Conservation (phyloP, 2,113 vertebrate genomes). For the Sisor rabdophorus region DNA sequence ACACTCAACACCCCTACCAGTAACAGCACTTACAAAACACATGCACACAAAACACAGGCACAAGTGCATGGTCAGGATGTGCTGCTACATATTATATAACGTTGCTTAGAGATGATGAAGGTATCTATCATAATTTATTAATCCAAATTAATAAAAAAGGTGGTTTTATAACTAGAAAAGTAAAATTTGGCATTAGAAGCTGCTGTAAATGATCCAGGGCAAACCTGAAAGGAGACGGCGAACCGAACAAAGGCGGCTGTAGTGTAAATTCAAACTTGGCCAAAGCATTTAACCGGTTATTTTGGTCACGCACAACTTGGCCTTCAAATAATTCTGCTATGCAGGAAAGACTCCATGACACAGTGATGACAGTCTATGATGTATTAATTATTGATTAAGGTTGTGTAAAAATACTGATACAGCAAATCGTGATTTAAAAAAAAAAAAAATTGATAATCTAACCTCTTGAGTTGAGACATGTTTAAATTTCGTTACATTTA, state of each 20-base stretch:
- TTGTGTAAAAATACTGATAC: no score
- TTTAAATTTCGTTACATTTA: no score
- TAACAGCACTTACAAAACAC: neutral
- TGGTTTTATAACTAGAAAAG: no score
- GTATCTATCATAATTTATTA: neutral
- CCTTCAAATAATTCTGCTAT: slow-evolving; percentile 29
- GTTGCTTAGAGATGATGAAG: neutral
- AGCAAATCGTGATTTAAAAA: no score
- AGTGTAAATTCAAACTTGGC: slow-evolving; percentile 43
- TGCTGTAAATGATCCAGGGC: slow-evolving; percentile 19
- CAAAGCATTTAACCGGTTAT: slow-evolving; percentile 29
- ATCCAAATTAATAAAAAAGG: neutral
- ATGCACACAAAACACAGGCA: neutral
- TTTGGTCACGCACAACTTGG: slow-evolving; percentile 26
- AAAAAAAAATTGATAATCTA: no score
- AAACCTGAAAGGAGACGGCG: slow-evolving; percentile 27
- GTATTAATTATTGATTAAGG: no score
- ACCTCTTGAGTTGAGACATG: no score
- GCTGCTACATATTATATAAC: neutral
- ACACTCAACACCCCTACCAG: slow-evolving; percentile 23
- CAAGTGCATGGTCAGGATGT: neutral
- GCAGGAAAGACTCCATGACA: slow-evolving; percentile 16
- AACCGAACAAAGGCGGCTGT: slow-evolving; percentile 44
- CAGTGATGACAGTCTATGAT: neutral
- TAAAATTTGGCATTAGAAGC: slow-evolving; percentile 26